Conservation (phyloP, 2,888 invertebrate species). For the Apotomis capreana region DNA sequence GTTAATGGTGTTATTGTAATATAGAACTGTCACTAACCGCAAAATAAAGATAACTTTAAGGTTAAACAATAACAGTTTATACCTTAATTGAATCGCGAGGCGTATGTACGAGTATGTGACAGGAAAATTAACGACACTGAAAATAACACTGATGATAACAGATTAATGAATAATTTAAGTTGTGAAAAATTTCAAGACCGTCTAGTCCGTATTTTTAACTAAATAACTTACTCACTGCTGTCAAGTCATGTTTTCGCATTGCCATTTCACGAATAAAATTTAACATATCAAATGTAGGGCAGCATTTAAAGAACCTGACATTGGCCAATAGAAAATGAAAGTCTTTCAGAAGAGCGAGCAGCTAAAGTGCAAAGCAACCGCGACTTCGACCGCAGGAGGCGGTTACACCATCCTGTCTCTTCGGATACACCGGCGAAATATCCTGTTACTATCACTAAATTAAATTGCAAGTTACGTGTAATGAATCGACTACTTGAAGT, state of each 20-base stretch:
- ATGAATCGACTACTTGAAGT: background rate
- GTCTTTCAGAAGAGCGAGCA: constrained; percentile 22
- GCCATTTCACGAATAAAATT: constrained; percentile 16
- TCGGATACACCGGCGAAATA: background rate
- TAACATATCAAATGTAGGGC: constrained; percentile 12
- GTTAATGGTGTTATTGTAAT: no score
- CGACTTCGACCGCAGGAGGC: constrained; percentile 22
- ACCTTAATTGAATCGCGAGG: no score
- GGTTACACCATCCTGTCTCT: constrained; percentile 18
- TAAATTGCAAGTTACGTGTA: background rate
- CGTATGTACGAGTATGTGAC: no score
- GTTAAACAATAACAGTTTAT: no score
- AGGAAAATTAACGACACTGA: no score
- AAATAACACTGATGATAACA: background rate
- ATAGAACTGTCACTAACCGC: no score
- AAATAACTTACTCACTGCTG: no score
- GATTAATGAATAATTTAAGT: background rate
- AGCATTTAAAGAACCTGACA: constrained; percentile 7
- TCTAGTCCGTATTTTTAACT: background rate
- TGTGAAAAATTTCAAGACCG: background rate
- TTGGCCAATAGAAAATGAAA: constrained; percentile 33
- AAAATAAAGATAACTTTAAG: no score
- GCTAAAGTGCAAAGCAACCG: constrained; percentile 21
- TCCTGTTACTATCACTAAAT: background rate
- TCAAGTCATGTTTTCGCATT: background rate